phyloP scores from a whole-genome alignment of 2,113 vertebrate species.

The Paradisaea rubra region DNA sequence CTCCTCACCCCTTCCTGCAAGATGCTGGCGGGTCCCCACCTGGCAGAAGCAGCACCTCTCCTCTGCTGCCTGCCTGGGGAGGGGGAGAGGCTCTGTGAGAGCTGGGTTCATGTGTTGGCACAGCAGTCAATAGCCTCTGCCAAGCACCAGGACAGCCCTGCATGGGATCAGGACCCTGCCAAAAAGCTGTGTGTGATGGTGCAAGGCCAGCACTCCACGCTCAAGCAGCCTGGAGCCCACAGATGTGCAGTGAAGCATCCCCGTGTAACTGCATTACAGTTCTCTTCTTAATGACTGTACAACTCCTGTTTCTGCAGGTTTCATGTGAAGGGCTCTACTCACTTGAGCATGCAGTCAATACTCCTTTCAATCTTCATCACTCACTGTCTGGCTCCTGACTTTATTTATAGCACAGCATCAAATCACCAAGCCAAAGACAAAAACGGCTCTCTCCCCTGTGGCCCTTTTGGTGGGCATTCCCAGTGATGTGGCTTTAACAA shows the following conservation, averaged over 20 bases:
- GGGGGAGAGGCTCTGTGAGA: not conserved
- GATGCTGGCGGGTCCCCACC: not conserved
- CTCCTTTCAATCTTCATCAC: slow-evolving; percentile 24
- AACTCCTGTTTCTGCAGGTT: not conserved
- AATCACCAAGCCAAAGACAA: not conserved
- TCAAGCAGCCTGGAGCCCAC: not conserved
- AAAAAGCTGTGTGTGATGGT: not conserved
- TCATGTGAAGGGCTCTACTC: not conserved
- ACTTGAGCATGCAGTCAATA: slow-evolving; percentile 27
- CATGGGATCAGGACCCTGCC: not conserved
- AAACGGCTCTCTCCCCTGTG: not conserved
- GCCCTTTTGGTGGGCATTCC: not conserved
- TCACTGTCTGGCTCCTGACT: slow-evolving; percentile 42
- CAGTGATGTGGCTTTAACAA: not conserved
- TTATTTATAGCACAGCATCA: slow-evolving; percentile 26
- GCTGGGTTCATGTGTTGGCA: not conserved
- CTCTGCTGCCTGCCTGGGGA: not conserved
- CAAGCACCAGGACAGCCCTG: not conserved
- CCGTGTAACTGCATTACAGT: not conserved
- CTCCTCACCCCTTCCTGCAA: not conserved
- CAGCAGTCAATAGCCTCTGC: not conserved
- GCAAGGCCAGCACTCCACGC: fast-evolving
- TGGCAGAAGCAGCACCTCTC: not conserved
- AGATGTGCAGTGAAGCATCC: not conserved
- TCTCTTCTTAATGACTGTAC: not conserved